A percentile compares a stretch with the other conserved stretches of the same genome.
Conservation (phyloP, 2,888 invertebrate species). For the Meghimatium bilineatum region DNA sequence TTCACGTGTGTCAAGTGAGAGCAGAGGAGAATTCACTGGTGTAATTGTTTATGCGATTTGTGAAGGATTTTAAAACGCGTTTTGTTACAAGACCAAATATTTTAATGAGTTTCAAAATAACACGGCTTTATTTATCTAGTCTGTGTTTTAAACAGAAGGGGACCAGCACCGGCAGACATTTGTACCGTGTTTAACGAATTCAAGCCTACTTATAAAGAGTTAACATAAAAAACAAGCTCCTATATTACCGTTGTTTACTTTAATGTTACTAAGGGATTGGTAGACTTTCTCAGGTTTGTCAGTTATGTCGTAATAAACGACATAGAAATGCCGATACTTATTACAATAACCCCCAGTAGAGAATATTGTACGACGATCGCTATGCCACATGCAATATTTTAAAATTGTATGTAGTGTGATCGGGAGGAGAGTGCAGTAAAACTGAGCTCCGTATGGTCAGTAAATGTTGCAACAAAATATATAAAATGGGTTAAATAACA, state of each 20-base stretch:
- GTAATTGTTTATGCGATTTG: conserved; percentile 35
- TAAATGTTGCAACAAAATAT: no score
- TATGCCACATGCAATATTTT: no score
- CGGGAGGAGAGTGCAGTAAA: no score
- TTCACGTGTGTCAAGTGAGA: conserved; percentile 1
- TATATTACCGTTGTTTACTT: conserved; percentile 5
- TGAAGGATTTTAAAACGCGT: conserved; percentile 27
- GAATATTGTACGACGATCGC: no score
- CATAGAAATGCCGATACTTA: neutral
- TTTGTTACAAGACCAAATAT: conserved; percentile 40
- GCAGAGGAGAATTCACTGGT: neutral
- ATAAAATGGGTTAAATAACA: no score
- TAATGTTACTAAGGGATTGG: neutral
- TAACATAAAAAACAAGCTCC: conserved; percentile 21
- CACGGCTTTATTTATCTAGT: conserved; percentile 34
- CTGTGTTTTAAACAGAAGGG: conserved; percentile 18
- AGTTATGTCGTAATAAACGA: conserved; percentile 32
- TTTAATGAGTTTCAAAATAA: conserved; percentile 46
- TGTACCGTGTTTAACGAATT: conserved; percentile 22
- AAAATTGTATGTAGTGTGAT: no score
- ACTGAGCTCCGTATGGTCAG: no score
- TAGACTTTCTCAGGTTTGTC: neutral
- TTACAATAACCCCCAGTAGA: neutral
- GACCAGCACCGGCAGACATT: neutral
- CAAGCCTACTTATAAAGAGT: conserved; percentile 1